A percentile compares a stretch with the other conserved stretches of the same genome.
phyloP scores from a whole-genome alignment of 1,140 invertebrate genomes.

The Sarcophaga bullata region DNA sequence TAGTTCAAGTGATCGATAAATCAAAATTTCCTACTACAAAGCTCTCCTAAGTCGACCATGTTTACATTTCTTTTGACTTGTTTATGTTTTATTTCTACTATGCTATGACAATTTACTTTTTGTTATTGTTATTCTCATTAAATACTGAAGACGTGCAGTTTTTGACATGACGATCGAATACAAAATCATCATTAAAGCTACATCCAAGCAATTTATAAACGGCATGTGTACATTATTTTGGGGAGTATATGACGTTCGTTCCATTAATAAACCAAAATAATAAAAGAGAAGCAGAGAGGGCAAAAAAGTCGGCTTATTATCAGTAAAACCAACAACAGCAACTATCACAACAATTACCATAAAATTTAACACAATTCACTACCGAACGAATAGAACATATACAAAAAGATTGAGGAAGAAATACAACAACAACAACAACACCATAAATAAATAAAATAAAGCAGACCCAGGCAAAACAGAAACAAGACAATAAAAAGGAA shows the following conservation, averaged over 20 bases:
- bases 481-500: not conserved
- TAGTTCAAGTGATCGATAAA: too few species aligned
- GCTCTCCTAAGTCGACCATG: too few species aligned
- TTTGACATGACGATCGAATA: not conserved
- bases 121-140: not conserved
- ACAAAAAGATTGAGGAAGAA: too few species aligned
- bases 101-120: not conserved
- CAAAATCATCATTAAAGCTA: not conserved
- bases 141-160: not conserved
- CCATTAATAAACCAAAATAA: not conserved
- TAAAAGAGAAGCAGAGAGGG: not conserved
- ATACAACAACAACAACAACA: not conserved
- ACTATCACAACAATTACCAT: not conserved
- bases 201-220: not conserved
- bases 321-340: not conserved
- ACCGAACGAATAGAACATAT: too few species aligned
- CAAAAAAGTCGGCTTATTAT: slow-evolving; percentile 6
- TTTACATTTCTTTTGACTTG: not conserved
- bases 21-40: too few species aligned
- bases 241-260: slow-evolving; percentile 1
- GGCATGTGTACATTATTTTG: not conserved
- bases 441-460: not conserved
- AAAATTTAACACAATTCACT: not conserved
- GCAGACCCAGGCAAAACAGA: not conserved
- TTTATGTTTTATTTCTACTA: not conserved